These are phyloP conservation scores for Sinocyclocheilus anophthalmus DNA, from an alignment of 2,113 vertebrate genomes.

Conservation along the genomic window DNA sequence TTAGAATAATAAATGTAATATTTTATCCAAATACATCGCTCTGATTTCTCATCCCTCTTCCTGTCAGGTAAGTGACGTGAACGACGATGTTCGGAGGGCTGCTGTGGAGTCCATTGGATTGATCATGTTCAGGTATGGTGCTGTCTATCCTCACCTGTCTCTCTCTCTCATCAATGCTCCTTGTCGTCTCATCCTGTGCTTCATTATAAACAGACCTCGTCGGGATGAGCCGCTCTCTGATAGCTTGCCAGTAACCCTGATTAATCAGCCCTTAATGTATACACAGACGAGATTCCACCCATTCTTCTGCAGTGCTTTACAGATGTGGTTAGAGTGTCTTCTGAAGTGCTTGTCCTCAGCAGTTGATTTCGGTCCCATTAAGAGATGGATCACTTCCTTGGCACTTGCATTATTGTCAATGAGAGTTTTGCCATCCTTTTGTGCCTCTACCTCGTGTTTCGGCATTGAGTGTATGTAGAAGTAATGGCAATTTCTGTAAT, in stretches of 20 bases:
- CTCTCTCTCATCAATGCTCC: slow-evolving; percentile 15
- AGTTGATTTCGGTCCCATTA: slow-evolving; percentile 29
- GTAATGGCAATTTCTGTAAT: background rate
- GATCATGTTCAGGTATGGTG: slow-evolving; percentile 94
- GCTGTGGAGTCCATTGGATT: slow-evolving; percentile 98
- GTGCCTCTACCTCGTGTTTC: background rate
- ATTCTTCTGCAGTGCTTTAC: slow-evolving; percentile 58
- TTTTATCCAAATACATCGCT: background rate
- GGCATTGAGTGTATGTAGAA: background rate
- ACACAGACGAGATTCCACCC: slow-evolving; percentile 67
- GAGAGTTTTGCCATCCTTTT: background rate
- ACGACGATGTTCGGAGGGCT: slow-evolving; percentile 94
- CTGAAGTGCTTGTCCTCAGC: slow-evolving; percentile 29
- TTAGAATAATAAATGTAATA: background rate
- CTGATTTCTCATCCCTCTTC: background rate
- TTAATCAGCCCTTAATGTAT: slow-evolving; percentile 55
- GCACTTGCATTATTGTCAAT: slow-evolving; percentile 28
- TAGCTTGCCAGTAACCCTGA: slow-evolving; percentile 42
- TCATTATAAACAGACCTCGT: slow-evolving; percentile 21
- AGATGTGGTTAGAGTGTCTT: slow-evolving; percentile 54
- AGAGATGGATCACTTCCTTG: slow-evolving; percentile 43
- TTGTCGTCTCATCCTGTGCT: background rate
- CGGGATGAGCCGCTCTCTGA: background rate
- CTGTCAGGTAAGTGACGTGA: slow-evolving; percentile 93
- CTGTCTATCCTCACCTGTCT: background rate